These are phyloP conservation scores for Tortrix viridana DNA, from an alignment of 2,888 invertebrate species.

Conservation along the genomic window DNA sequence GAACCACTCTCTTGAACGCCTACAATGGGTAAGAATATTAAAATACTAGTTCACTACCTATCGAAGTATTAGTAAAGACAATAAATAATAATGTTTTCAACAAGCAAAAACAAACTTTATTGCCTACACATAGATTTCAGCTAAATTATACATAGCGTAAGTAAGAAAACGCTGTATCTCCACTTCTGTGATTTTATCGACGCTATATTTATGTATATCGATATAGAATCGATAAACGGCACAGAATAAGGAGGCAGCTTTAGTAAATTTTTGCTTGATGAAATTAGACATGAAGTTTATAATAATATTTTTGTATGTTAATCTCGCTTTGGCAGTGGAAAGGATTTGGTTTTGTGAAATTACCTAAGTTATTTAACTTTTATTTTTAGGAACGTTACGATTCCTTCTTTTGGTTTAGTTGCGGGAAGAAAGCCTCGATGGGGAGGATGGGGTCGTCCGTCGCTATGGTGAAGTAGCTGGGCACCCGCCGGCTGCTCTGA, in stretches of 20 bases:
- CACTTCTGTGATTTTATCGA: slow-evolving; percentile 29
- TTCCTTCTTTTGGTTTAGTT: slow-evolving; percentile 86
- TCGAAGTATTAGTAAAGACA: slow-evolving; percentile 34
- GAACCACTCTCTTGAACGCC: slow-evolving; percentile 5
- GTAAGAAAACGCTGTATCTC: slow-evolving; percentile 26
- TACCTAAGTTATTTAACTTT: slow-evolving; percentile 48
- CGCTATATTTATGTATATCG: slow-evolving; percentile 15
- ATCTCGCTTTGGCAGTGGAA: slow-evolving; percentile 73
- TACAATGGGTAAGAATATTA: slow-evolving; percentile 8
- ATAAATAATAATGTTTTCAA: slow-evolving; percentile 39
- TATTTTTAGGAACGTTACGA: slow-evolving; percentile 69
- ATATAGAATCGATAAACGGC: slow-evolving; percentile 21
- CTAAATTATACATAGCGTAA: slow-evolving; percentile 21
- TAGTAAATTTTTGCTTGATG: slow-evolving; percentile 38
- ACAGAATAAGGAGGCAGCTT: slow-evolving; percentile 32
- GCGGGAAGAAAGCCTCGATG: slow-evolving; percentile 92
- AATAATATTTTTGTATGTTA: slow-evolving; percentile 25
- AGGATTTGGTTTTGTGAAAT: slow-evolving; percentile 67
- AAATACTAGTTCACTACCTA: slow-evolving; percentile 29
- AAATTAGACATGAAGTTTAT: slow-evolving; percentile 15
- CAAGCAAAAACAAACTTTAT: slow-evolving; percentile 39
- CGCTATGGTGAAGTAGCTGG: slow-evolving; percentile 89
- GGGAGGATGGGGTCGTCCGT: slow-evolving; percentile 92
- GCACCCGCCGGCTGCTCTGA: slow-evolving; percentile 85
- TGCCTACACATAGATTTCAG: slow-evolving; percentile 26